Evolutionary conservation across 1,140 invertebrate species (phyloP).

Genomic region (Chlorops oryzae): DNA sequence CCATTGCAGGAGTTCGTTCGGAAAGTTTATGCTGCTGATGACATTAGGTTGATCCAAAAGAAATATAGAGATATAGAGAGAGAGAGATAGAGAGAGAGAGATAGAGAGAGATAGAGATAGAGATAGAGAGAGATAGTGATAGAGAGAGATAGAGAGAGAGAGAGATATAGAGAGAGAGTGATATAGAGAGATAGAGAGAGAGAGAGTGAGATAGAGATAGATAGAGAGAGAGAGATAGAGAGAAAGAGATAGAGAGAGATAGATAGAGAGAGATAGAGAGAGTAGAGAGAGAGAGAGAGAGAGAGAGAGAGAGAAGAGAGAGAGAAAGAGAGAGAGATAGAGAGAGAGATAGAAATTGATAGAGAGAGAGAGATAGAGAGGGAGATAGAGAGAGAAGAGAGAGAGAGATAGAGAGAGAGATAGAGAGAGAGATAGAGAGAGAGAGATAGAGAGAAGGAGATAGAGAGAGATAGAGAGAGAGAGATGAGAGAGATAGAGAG

Average conservation of each 20-base stretch:
- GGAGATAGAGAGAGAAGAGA: neutral
- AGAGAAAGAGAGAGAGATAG: neutral
- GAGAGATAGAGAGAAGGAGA: neutral
- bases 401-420: neutral
- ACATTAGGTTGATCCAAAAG: too few species aligned
- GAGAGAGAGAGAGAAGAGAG: neutral
- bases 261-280: neutral
- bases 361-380: neutral
- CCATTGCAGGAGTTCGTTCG: too few species aligned
- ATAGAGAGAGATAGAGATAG: neutral
- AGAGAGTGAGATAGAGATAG: neutral
- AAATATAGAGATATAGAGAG: too few species aligned
- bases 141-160: neutral
- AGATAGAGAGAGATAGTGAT: neutral
- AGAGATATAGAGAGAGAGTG: neutral
- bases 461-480: neutral
- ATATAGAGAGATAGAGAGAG: neutral
- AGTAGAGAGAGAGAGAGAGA: neutral
- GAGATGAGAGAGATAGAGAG: too few species aligned
- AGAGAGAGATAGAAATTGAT: neutral
- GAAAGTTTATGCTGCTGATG: too few species aligned
- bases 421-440: neutral
- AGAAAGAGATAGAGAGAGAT: neutral
- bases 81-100: neutral
- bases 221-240: neutral